Conservation (phyloP, 2,113 vertebrate genomes). For the Brienomyrus brachyistius region DNA sequence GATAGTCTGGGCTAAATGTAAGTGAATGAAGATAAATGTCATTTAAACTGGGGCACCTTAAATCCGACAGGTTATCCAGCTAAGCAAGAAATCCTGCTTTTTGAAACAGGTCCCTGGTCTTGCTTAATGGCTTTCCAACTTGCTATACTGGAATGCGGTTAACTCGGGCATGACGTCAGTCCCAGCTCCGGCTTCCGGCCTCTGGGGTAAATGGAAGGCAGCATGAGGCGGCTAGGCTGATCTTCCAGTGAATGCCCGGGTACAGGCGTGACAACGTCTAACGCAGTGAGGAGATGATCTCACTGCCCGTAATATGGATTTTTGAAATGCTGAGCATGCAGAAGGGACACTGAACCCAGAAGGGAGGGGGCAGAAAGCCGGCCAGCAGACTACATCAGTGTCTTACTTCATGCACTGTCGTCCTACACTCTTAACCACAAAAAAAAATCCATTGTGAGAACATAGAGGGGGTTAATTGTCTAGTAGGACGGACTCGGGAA, state of each 20-base stretch:
- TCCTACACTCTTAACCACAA: background rate
- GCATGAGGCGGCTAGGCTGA: background rate
- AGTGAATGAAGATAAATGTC: background rate
- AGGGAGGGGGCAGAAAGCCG: background rate
- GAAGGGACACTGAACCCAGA: background rate
- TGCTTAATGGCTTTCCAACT: background rate
- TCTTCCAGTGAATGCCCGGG: background rate
- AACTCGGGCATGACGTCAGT: background rate
- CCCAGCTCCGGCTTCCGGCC: background rate
- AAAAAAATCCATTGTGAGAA: conserved; percentile 10
- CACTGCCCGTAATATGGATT: background rate
- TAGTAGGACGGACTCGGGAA: conserved; percentile 31
- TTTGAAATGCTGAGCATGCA: background rate
- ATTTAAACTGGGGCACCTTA: background rate
- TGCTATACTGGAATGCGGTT: background rate
- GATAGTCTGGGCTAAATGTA: background rate
- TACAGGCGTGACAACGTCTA: background rate
- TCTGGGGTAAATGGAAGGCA: background rate
- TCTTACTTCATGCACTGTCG: conserved; percentile 32
- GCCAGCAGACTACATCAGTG: conserved; percentile 5
- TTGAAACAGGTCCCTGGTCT: background rate
- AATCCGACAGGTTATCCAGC: background rate
- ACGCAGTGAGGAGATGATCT: background rate
- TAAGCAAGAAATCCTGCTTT: background rate
- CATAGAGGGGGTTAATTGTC: conserved; percentile 29